Evolutionary conservation across 2,113 vertebrate species (phyloP).

Genomic region (Capra hircus): DNA sequence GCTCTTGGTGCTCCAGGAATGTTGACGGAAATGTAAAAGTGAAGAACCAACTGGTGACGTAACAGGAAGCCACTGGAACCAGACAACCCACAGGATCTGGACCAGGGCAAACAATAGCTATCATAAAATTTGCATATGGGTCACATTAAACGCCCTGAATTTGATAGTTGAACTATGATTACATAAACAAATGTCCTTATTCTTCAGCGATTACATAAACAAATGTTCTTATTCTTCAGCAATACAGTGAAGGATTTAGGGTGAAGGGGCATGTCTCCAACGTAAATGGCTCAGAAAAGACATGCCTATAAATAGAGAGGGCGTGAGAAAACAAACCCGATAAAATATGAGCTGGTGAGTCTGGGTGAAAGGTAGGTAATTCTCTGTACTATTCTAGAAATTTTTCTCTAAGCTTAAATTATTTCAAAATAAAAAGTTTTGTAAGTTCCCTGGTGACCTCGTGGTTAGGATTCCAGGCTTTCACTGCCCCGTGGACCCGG

Average conservation of each 20-base stretch:
- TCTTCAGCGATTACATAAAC: not conserved
- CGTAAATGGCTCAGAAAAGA: not conserved
- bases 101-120: not conserved
- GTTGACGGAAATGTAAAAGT: not conserved
- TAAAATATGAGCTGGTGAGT: not conserved
- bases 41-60: not conserved
- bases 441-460: not conserved
- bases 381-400: not conserved
- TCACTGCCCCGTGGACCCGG: not conserved
- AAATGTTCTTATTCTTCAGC: not conserved
- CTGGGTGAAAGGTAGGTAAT: not conserved
- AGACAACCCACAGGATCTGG: not conserved
- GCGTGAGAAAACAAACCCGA: not conserved
- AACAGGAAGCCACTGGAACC: not conserved
- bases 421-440: slow-evolving; percentile 18
- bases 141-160: not conserved
- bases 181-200: not conserved
- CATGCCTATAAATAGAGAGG: not conserved
- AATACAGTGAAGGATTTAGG: not conserved
- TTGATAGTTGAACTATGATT: not conserved
- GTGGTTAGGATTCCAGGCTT: not conserved
- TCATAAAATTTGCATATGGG: not conserved
- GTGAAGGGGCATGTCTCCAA: not conserved
- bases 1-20: not conserved
- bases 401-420: not conserved